phyloP scores from a whole-genome alignment of 2,113 vertebrate genomes.

The Chaenocephalus aceratus region DNA sequence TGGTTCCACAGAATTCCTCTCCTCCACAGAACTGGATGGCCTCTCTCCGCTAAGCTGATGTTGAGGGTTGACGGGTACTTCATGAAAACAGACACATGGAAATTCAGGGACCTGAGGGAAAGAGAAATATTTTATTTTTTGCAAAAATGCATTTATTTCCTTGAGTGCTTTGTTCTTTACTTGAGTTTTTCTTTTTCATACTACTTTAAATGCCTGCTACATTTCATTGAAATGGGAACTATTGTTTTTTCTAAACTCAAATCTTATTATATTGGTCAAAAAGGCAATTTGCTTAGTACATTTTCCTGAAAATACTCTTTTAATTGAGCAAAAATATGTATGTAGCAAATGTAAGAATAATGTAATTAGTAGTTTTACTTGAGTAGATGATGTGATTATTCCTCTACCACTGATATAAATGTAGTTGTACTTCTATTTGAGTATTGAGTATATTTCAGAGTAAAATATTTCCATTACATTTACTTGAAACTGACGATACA shows the following conservation, averaged over 20 bases:
- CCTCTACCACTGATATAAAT: neutral
- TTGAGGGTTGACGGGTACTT: conserved; percentile 46
- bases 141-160: too few relatives aligned
- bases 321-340: neutral
- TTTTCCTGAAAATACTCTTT: neutral
- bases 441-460: neutral
- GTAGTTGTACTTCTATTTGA: too few relatives aligned
- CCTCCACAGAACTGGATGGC: conserved; percentile 34
- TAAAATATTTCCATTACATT: neutral
- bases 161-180: too few relatives aligned
- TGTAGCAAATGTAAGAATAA: neutral
- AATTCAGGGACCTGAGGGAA: conserved; percentile 50
- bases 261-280: too few relatives aligned
- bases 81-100: conserved; percentile 54
- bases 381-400: neutral
- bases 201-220: neutral
- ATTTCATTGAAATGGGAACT: neutral
- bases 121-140: neutral
- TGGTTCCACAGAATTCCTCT: conserved; percentile 50
- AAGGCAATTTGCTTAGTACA: neutral
- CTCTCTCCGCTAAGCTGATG: conserved; percentile 52
- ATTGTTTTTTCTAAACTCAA: neutral
- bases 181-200: too few relatives aligned
- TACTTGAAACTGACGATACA: neutral
- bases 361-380: neutral